These are phyloP conservation scores for Epinephelus cyanopodus DNA, from an alignment of 2,113 vertebrate species.

Conservation along the genomic window DNA sequence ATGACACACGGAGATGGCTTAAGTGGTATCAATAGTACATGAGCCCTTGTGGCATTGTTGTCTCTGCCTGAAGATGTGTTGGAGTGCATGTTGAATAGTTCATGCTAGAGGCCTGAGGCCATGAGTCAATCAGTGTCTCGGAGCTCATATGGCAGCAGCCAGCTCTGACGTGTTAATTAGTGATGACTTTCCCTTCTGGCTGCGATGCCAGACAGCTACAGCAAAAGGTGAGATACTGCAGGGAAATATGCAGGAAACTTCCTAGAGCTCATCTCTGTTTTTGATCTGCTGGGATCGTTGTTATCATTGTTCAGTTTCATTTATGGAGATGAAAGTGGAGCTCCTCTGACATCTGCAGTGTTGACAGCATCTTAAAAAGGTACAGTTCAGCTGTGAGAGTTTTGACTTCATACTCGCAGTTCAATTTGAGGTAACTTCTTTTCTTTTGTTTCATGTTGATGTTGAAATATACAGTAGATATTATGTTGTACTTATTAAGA, in stretches of 20 bases:
- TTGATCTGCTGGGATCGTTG: conserved; percentile 72
- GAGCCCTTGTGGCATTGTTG: conserved; percentile 61
- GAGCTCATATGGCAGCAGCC: conserved; percentile 68
- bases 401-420: conserved; percentile 30
- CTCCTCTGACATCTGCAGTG: conserved; percentile 37
- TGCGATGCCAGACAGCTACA: conserved; percentile 47
- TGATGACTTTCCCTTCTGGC: conserved; percentile 67
- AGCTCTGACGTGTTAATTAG: conserved; percentile 78
- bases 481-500: neutral
- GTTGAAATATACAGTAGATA: conserved; percentile 8
- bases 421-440: conserved; percentile 1
- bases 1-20: conserved; percentile 36
- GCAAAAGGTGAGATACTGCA: conserved; percentile 63
- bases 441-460: neutral
- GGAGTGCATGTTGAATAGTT: conserved; percentile 67
- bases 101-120: conserved; percentile 56
- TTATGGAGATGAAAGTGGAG: conserved; percentile 73
- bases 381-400: conserved; percentile 12
- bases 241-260: conserved; percentile 59
- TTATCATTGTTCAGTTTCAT: conserved; percentile 75
- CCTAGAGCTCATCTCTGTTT: conserved; percentile 39
- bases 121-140: conserved; percentile 71
- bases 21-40: conserved; percentile 60
- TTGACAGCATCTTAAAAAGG: conserved; percentile 58
- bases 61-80: conserved; percentile 47